Percentiles rank a stretch among this genome's conserved stretches.
phyloP scores from a whole-genome alignment of 2,888 invertebrate genomes.

The Tetramorium bicarinatum region DNA sequence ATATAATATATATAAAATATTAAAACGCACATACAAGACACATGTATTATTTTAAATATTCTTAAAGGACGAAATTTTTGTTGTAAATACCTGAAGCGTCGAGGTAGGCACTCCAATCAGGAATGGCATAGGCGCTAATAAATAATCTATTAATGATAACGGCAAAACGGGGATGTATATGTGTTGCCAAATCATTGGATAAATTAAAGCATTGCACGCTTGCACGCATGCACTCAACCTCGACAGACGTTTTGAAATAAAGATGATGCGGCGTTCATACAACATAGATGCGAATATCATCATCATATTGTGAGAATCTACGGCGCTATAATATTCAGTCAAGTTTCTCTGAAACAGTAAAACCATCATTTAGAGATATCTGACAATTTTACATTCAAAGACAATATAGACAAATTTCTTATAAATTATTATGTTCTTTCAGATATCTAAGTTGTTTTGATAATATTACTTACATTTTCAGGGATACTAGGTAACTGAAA shows the following conservation, averaged over 20 bases:
- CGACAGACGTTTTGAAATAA: slow-evolving; percentile 96
- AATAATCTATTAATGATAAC: slow-evolving; percentile 94
- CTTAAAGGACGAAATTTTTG: not conserved
- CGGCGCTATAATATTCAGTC: slow-evolving; percentile 99
- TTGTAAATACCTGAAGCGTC: slow-evolving; percentile 90
- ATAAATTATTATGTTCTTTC: not conserved
- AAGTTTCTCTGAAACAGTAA: slow-evolving; percentile 93
- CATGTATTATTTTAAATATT: slow-evolving; percentile 3
- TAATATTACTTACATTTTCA: slow-evolving; percentile 93
- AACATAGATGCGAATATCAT: slow-evolving; percentile 98
- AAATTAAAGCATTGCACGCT: slow-evolving; percentile 97
- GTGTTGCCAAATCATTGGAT: slow-evolving; percentile 99
- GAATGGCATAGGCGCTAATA: slow-evolving; percentile 99
- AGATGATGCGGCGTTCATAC: slow-evolving; percentile 96
- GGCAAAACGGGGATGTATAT: slow-evolving; percentile 99
- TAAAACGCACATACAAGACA: not conserved
- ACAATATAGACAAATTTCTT: not conserved
- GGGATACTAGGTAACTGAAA: slow-evolving; percentile 97
- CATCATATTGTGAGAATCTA: slow-evolving; percentile 97
- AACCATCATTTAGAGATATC: not conserved
- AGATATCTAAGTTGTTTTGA: not conserved
- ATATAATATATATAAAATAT: slow-evolving; percentile 8
- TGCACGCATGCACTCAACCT: slow-evolving; percentile 97
- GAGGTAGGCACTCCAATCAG: slow-evolving; percentile 97
- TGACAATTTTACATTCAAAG: not conserved